Evolutionary conservation across 2,888 invertebrate species (phyloP).

Genomic region (Caenorhabditis parvicauda): DNA sequence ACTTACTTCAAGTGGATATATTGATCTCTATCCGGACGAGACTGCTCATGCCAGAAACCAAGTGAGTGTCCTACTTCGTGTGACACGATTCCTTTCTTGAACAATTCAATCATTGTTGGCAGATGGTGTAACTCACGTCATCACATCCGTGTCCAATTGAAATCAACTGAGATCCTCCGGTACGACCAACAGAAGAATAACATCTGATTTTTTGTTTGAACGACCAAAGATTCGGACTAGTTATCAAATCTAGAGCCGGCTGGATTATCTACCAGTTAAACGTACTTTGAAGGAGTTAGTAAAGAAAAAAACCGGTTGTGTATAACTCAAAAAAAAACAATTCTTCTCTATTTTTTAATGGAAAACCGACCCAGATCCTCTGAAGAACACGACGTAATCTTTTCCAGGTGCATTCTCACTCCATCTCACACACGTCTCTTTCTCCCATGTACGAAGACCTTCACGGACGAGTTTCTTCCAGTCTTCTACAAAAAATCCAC

Average conservation of each 20-base stretch:
- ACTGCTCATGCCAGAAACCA: slow-evolving; percentile 61
- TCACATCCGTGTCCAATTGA: slow-evolving; percentile 61
- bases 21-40: slow-evolving; percentile 53
- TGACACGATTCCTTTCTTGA: slow-evolving; percentile 54
- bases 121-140: slow-evolving; percentile 33
- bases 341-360: neutral
- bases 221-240: too few species aligned
- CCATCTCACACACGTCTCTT: slow-evolving; percentile 59
- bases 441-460: slow-evolving; percentile 54
- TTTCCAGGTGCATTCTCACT: slow-evolving; percentile 49
- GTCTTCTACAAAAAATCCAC: slow-evolving; percentile 24
- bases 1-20: slow-evolving; percentile 45
- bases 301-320: neutral
- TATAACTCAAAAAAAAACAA: neutral
- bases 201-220: slow-evolving; percentile 27
- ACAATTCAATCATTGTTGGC: neutral
- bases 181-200: slow-evolving; percentile 53
- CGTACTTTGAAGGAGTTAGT: too few species aligned
- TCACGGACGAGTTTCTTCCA: slow-evolving; percentile 50
- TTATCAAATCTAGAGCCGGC: neutral
- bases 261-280: neutral
- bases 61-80: slow-evolving; percentile 60
- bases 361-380: slow-evolving; percentile 45
- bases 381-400: slow-evolving; percentile 57
- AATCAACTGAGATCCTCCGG: slow-evolving; percentile 58